A percentile compares a stretch with the other conserved stretches of the same genome.
These are phyloP conservation scores for Thalassarche chlororhynchos DNA, from an alignment of 2,113 vertebrate species.

Conservation along the genomic window DNA sequence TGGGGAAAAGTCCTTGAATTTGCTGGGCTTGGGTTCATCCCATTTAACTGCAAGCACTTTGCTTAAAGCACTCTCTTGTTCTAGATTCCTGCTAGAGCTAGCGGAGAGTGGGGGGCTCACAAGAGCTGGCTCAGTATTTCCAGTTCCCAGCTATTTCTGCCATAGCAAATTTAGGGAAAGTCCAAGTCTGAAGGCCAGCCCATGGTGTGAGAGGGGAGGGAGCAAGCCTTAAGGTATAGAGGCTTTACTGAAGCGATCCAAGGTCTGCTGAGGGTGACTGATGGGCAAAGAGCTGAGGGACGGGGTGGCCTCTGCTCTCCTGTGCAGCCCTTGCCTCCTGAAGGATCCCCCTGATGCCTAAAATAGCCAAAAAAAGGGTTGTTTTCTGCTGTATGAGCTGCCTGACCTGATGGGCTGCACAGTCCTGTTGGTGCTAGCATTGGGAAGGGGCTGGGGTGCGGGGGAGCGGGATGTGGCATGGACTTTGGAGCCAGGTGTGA, in stretches of 20 bases:
- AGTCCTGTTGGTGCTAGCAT: fast-evolving
- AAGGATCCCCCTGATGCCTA: neutral
- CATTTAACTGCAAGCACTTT: fast-evolving
- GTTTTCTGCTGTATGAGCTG: neutral
- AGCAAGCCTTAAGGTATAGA: neutral
- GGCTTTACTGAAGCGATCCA: neutral
- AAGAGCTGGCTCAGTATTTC: neutral
- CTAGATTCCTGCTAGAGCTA: neutral
- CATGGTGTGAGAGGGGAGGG: neutral
- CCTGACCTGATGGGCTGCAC: neutral
- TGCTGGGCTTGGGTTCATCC: neutral
- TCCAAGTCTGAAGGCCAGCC: neutral
- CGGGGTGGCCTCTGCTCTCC: neutral
- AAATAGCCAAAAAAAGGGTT: neutral
- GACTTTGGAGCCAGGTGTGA: neutral
- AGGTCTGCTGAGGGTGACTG: neutral
- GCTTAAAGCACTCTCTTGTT: neutral
- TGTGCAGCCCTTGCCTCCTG: neutral
- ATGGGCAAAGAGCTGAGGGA: neutral
- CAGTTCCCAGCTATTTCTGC: neutral
- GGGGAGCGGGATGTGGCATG: neutral
- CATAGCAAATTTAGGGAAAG: neutral
- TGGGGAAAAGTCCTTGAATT: neutral
- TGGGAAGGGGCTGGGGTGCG: neutral
- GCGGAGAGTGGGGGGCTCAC: neutral